phyloP scores from a whole-genome alignment of 2,888 invertebrate genomes.

The Drosophila fulvimacula region DNA sequence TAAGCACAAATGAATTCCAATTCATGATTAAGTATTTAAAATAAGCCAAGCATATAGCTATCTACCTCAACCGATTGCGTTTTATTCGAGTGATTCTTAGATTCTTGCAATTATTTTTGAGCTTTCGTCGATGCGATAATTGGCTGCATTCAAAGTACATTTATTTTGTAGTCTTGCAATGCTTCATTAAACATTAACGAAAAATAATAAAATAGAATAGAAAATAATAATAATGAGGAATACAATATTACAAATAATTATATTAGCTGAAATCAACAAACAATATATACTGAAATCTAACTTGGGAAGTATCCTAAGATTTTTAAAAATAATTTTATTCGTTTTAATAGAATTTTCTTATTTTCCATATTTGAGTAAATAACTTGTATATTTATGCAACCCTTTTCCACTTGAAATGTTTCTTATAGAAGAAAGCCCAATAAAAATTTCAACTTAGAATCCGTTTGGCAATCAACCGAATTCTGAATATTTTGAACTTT shows the following conservation, averaged over 20 bases:
- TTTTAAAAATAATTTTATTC: too few species aligned
- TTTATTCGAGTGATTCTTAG: neutral
- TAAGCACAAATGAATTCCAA: constrained; percentile 3
- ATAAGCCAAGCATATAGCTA: neutral
- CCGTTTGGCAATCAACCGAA: neutral
- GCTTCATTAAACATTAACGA: neutral
- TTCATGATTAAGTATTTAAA: neutral
- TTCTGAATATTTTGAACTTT: neutral
- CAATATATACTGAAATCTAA: too few species aligned
- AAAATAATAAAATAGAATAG: neutral
- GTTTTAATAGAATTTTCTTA: neutral
- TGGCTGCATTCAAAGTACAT: neutral
- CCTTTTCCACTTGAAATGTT: neutral
- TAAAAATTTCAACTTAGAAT: neutral
- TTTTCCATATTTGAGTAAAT: neutral
- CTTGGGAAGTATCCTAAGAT: too few species aligned
- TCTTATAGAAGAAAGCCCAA: neutral
- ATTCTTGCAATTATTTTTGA: neutral
- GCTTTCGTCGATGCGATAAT: neutral
- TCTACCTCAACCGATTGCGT: neutral
- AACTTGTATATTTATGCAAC: neutral
- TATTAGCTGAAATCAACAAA: neutral
- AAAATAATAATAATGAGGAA: neutral
- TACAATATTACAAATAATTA: neutral
- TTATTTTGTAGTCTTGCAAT: neutral